These are phyloP conservation scores for Acronicta aceris DNA, from an alignment of 2,888 invertebrate species.

Conservation along the genomic window DNA sequence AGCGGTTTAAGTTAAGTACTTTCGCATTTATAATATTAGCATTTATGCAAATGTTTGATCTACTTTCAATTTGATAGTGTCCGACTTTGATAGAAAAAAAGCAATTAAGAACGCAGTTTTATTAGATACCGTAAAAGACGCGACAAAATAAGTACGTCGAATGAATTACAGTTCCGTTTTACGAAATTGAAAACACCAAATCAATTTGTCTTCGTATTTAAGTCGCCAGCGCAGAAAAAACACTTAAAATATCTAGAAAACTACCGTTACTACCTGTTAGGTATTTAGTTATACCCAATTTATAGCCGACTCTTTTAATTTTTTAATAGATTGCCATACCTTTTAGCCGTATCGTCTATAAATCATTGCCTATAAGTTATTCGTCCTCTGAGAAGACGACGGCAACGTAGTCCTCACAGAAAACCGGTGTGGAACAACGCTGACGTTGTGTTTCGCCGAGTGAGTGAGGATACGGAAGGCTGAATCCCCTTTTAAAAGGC, in stretches of 20 bases:
- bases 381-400: not conserved
- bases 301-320: not conserved
- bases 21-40: no score
- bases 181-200: constrained; percentile 4
- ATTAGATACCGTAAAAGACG: not conserved
- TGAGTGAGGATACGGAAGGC: no score
- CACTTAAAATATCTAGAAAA: not conserved
- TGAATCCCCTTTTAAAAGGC: no score
- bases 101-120: not conserved
- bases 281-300: not conserved
- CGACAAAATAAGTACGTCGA: not conserved
- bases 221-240: not conserved
- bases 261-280: not conserved
- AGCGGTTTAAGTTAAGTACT: no score
- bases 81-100: not conserved
- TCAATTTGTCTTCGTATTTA: not conserved
- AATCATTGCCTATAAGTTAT: not conserved
- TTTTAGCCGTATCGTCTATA: not conserved
- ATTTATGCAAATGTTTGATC: no score
- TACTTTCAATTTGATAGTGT: not conserved
- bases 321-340: not conserved
- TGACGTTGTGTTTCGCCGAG: no score
- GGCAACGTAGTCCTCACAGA: no score
- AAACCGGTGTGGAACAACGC: no score
- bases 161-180: constrained; percentile 4